A percentile compares a stretch with the other conserved stretches of the same genome.
These are phyloP conservation scores for Centropristis striata DNA, from an alignment of 2,113 vertebrate species.

Conservation along the genomic window DNA sequence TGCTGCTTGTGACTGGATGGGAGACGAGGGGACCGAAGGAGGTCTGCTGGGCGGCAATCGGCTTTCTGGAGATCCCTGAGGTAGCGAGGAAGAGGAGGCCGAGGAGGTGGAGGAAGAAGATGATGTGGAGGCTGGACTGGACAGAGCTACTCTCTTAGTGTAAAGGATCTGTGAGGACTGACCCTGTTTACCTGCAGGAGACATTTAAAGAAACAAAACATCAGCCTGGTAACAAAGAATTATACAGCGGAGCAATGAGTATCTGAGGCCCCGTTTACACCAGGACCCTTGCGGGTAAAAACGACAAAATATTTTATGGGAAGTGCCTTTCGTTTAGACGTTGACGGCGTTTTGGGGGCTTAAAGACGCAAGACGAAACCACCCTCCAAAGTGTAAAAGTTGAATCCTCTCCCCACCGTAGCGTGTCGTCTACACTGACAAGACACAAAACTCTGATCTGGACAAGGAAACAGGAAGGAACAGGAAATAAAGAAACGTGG, in stretches of 20 bases:
- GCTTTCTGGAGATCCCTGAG: conserved; percentile 78
- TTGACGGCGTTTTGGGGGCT: too few relatives aligned
- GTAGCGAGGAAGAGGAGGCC: conserved; percentile 62
- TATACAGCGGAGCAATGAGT: not conserved
- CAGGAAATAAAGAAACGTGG: too few relatives aligned
- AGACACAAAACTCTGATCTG: too few relatives aligned
- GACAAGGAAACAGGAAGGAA: too few relatives aligned
- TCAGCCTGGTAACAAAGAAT: not conserved
- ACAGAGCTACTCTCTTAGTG: conserved; percentile 71
- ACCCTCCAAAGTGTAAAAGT: too few relatives aligned
- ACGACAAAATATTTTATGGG: too few relatives aligned
- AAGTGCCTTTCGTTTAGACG: too few relatives aligned
- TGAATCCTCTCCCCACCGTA: too few relatives aligned
- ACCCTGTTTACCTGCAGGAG: conserved; percentile 68
- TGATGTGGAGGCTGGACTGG: conserved; percentile 44
- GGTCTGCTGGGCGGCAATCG: conserved; percentile 37
- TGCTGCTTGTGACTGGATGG: conserved; percentile 83
- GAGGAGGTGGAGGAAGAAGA: conserved; percentile 43
- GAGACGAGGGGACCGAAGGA: conserved; percentile 57
- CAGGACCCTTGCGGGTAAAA: too few relatives aligned
- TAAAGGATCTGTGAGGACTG: conserved; percentile 83
- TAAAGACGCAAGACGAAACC: too few relatives aligned
- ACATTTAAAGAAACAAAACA: conserved; percentile 7
- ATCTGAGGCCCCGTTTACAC: too few relatives aligned
- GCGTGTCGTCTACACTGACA: too few relatives aligned